Evolutionary conservation across 1,140 invertebrate genomes (phyloP).

Genomic region (Platorchestia sp.): DNA sequence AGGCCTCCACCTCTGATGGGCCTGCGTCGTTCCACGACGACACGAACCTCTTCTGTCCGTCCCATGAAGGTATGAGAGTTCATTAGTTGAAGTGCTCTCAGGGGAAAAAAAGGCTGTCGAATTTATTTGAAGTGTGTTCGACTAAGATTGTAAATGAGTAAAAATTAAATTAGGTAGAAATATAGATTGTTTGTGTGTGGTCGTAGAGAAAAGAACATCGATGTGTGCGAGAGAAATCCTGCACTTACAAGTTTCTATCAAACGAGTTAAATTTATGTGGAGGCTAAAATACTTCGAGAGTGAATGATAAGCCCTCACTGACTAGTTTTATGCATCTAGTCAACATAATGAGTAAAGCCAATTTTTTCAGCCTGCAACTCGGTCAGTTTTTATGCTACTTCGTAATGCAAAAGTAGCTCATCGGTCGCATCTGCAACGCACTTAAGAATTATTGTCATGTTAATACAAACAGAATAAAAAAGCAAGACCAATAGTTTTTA

Average conservation of each 20-base stretch:
- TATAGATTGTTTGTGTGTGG: background rate
- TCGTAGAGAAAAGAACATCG: background rate
- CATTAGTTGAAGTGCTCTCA: background rate
- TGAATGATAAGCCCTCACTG: background rate
- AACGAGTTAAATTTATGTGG: background rate
- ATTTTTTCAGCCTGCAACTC: background rate
- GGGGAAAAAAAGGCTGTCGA: background rate
- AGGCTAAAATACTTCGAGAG: background rate
- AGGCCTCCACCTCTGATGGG: background rate
- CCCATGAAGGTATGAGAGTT: slow-evolving; percentile 62
- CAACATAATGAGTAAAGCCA: background rate
- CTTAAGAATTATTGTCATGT: background rate
- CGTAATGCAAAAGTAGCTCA: background rate
- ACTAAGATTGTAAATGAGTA: background rate
- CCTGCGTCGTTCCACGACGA: slow-evolving; percentile 24
- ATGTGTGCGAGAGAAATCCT: background rate
- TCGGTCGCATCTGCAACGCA: background rate
- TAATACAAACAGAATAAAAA: background rate
- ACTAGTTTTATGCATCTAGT: too few species aligned
- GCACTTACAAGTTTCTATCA: background rate
- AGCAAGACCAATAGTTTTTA: background rate
- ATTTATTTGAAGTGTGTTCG: background rate
- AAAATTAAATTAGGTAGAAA: background rate
- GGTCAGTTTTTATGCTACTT: background rate
- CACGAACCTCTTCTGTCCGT: slow-evolving; percentile 64